phyloP scores from a whole-genome alignment of 2,797 vertebrate genomes.

The Gymnopithys bicolor region DNA sequence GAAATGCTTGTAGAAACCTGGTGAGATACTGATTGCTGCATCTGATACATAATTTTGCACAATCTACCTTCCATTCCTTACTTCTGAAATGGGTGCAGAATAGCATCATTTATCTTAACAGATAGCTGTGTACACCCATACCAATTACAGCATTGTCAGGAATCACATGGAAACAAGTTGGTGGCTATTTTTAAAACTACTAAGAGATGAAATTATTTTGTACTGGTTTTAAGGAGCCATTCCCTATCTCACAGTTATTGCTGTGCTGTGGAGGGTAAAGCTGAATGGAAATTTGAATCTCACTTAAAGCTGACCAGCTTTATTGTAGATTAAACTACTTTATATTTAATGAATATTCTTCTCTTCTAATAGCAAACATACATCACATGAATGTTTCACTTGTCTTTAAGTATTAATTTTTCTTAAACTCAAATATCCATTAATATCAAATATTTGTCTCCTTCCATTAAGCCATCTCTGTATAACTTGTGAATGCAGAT shows the following conservation, averaged over 20 bases:
- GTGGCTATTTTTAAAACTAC: background rate
- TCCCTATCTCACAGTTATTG: background rate
- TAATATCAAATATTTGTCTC: slow-evolving; percentile 62
- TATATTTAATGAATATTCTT: slow-evolving; percentile 41
- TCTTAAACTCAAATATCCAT: slow-evolving; percentile 54
- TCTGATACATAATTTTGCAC: background rate
- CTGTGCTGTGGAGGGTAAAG: background rate
- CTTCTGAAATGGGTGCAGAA: background rate
- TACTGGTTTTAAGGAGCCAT: background rate
- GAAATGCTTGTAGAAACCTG: background rate
- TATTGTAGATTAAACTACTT: background rate
- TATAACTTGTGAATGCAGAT: background rate
- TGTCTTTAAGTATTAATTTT: slow-evolving; percentile 57
- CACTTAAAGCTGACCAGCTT: background rate
- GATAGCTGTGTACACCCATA: background rate
- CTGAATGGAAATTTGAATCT: background rate
- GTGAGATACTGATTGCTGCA: background rate
- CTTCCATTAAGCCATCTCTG: slow-evolving; percentile 46
- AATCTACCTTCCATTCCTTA: background rate
- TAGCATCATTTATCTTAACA: background rate
- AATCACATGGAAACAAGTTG: background rate
- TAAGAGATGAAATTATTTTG: background rate
- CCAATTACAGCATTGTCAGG: background rate
- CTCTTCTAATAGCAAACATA: slow-evolving; percentile 60
- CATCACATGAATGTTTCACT: slow-evolving; percentile 41